Base-by-base conservation (phyloP, 2,113 vertebrate genomes). In the Holacanthus passer region DNA sequence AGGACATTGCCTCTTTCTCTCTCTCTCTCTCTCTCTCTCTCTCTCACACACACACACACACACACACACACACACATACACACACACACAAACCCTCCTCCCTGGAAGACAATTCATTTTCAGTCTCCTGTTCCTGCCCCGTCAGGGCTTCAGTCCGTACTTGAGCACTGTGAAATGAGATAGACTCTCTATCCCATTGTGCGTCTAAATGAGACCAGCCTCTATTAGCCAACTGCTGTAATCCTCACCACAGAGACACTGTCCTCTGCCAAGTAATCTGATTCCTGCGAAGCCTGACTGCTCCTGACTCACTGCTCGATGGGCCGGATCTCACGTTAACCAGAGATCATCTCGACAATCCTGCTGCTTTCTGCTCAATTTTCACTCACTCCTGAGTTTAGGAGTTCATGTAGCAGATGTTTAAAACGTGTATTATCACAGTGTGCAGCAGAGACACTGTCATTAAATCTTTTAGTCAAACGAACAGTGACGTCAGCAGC, bases 161-260 rank as follows among this genome's bases (percentile, higher is more conserved):
- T 53, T 52, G 17, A 31, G 24, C 9, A 0, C 12, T 66, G 75
- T 67, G 63, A 68, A 77, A 77, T 68, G 53, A 77, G 75, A 67
- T 27, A 35, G 39, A 27, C 3, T 7, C 62, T 76, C 27, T 4
- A 13, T 35, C 53, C 64, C 41, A 37, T 29, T 68, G 75, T 77
- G 63, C 67, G 41, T 59, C 39, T 59, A 48, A 77, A 68, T 48
- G 39, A 77, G 59, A 68, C 52, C 29, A 48, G 37, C 50, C 27
- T 67, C 64, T 20, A 37, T 77, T 67, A 76, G 19, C 60, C 48
- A 65, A 2, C 60, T 17, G 35, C 62, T 66, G 9, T 76, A 66
- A 56, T 66, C 73, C 37, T 31, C 9, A 31, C n/a, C 7, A 29
- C 5, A 7, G 32, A 27, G 50, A 41, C 20, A 10, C 32, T 3